Base-by-base conservation (phyloP, 2,797 vertebrate species). In the Sebastes kiyomatsui region DNA sequence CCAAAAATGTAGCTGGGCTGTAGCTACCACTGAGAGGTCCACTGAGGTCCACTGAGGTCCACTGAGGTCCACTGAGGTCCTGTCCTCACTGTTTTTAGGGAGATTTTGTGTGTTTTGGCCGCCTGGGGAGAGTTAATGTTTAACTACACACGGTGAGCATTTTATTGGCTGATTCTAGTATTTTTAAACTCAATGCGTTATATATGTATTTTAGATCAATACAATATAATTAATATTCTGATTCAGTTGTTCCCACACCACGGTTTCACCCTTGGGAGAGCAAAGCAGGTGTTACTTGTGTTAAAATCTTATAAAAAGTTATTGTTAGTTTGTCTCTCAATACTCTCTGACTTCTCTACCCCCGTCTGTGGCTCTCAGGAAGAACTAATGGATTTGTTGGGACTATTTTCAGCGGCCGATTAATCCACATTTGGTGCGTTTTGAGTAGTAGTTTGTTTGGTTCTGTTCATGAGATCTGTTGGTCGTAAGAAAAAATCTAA, bases 141-240 rank as follows among this genome's bases (percentile, higher is more conserved):
- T 6, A 3, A 46, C 42, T 28, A 4, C 71, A 59, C 68, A 22
- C 10, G 2, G 46, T 5, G 14, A 64, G 12, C 27, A 32, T 65
- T 74, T 71, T 13, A 80, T 54, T 11, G 16, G 18, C 27, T 71
- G 33, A 69, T 28, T 25, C 16, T 22, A 61, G 60, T 18, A 32
- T 46, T 58, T 79, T 83, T 69, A 73, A 54, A 72, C 18, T 49
- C 14, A 56, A 2, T 38, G 14, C 8, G 23, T 7, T 18, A 20
- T 65, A 22, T 67, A 22, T 65, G 30, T 58, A 61, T 82, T 75
- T 74, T 67, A 84, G 32, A 65, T 22, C 20, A 7, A 73, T 9
- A 74, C 33, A 69, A 25, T 62, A 55, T 67, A 76, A 58, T 22
- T 7, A 6, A 20, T 28, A 30, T 25, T 49, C 4, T 27, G 22